Evolutionary conservation across 2,888 invertebrate genomes (phyloP).

Genomic region (Palloptera scutellata): DNA sequence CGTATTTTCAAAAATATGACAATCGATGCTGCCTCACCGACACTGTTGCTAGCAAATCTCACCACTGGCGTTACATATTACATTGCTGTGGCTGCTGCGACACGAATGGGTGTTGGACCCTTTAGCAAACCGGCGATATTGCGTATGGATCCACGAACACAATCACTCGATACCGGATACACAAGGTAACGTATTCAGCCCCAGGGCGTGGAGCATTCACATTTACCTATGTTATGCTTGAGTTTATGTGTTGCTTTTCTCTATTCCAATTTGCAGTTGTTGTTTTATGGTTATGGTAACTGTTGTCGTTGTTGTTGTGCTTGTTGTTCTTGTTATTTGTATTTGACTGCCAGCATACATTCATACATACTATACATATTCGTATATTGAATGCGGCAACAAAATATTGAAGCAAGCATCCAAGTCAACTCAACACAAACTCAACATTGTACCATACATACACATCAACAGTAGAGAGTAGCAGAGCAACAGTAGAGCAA

Average conservation of each 20-base stretch:
- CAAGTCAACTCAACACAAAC: too few species aligned
- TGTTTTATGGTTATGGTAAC: neutral
- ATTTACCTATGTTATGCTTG: neutral
- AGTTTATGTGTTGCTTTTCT: neutral
- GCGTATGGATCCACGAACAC: conserved; percentile 69
- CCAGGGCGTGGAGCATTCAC: conserved; percentile 29
- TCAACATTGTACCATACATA: too few species aligned
- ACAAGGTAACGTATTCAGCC: conserved; percentile 48
- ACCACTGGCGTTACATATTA: conserved; percentile 83
- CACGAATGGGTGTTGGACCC: conserved; percentile 81
- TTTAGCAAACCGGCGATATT: conserved; percentile 76
- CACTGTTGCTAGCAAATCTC: conserved; percentile 81
- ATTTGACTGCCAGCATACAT: neutral
- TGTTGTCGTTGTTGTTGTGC: conserved; percentile 6
- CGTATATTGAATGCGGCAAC: neutral
- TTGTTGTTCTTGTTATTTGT: conserved; percentile 2
- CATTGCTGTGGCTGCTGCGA: conserved; percentile 84
- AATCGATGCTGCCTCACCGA: conserved; percentile 75
- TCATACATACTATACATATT: too few species aligned
- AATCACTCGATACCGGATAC: conserved; percentile 66
- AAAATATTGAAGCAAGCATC: neutral
- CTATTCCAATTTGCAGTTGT: neutral
- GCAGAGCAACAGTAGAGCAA: too few species aligned
- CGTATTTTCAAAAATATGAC: conserved; percentile 75
- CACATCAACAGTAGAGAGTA: too few species aligned